Evolutionary conservation across 2,113 vertebrate species (phyloP).

Genomic region (Rana temporaria): DNA sequence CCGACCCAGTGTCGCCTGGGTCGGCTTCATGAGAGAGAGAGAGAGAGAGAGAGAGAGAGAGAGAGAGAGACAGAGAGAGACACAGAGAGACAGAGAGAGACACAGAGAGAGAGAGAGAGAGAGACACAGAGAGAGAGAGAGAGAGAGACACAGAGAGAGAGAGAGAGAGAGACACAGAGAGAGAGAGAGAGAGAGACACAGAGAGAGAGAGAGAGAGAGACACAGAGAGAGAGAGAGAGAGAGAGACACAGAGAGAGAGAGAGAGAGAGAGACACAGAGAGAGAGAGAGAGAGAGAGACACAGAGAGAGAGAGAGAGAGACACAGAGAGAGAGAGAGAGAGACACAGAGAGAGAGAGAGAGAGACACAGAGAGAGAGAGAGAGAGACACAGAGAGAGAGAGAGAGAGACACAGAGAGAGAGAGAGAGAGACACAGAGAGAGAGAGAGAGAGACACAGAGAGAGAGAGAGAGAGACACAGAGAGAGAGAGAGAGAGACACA

Average conservation of each 20-base stretch:
- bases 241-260: not conserved
- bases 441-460: not conserved
- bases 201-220: not conserved
- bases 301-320: not conserved
- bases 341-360: not conserved
- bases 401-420: not conserved
- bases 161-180: not conserved
- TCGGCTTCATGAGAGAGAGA: not conserved
- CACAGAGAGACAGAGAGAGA: not conserved
- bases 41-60: not conserved
- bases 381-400: not conserved
- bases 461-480: not conserved
- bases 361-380: not conserved
- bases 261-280: not conserved
- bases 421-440: not conserved
- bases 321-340: not conserved
- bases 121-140: not conserved
- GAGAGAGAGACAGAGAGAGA: not conserved
- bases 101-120: not conserved
- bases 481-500: not conserved
- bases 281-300: not conserved
- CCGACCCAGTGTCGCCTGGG: too few species aligned
- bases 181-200: not conserved
- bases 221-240: not conserved
- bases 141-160: not conserved